Conservation (phyloP, 2,888 invertebrate genomes). For the Halocaridina rubra region DNA sequence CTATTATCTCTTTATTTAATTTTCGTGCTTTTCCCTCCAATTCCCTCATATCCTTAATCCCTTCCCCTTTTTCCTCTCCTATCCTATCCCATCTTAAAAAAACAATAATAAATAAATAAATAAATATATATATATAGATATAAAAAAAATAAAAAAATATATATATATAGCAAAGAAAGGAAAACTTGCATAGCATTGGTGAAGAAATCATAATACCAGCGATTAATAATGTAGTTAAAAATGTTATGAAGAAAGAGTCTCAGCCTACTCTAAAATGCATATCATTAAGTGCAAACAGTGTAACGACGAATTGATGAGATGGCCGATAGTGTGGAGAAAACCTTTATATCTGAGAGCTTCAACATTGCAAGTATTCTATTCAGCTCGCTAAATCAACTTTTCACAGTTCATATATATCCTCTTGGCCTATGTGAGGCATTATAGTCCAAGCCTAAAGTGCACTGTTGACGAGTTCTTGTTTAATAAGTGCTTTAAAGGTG, state of each 20-base stretch:
- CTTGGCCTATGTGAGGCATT: slow-evolving; percentile 31
- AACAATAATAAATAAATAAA: no score
- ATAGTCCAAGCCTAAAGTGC: slow-evolving; percentile 22
- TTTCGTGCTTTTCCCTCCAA: no score
- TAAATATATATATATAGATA: no score
- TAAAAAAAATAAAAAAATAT: no score
- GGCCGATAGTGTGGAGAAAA: slow-evolving; percentile 30
- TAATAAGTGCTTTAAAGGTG: slow-evolving; percentile 25
- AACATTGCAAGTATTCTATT: slow-evolving; percentile 22
- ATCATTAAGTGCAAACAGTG: slow-evolving; percentile 22
- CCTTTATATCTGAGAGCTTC: slow-evolving; percentile 27
- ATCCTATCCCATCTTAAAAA: no score
- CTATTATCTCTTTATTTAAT: no score
- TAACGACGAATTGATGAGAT: slow-evolving; percentile 32
- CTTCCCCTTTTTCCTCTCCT: no score
- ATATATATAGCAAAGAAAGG: no score
- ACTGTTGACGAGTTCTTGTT: slow-evolving; percentile 43
- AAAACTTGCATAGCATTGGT: slow-evolving; percentile 4
- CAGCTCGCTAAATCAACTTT: slow-evolving; percentile 7
- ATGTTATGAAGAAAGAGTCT: slow-evolving; percentile 36
- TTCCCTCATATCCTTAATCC: no score
- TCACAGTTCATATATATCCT: slow-evolving; percentile 30
- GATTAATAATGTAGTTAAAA: slow-evolving; percentile 41
- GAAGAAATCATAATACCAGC: slow-evolving; percentile 38
- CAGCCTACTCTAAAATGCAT: slow-evolving; percentile 18